These are phyloP conservation scores for Camponotus pennsylvanicus DNA, from an alignment of 1,140 invertebrate species.

Conservation along the genomic window DNA sequence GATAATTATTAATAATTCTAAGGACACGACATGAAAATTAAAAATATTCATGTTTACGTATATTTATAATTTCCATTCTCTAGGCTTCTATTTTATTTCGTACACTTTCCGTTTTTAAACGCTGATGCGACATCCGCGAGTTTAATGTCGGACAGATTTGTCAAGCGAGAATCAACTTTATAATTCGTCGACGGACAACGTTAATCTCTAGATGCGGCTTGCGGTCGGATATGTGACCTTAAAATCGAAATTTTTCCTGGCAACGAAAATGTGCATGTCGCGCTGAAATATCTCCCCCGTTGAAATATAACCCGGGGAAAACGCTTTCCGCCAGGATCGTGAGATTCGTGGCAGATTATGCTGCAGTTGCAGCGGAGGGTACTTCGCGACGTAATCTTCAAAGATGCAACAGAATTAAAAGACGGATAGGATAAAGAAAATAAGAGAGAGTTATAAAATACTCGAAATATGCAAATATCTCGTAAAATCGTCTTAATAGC, in stretches of 20 bases:
- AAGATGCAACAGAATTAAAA: conserved; percentile 26
- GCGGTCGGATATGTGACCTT: conserved; percentile 11
- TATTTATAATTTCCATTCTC: not conserved
- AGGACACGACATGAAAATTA: too few species aligned
- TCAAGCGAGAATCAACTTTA: not conserved
- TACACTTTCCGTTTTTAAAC: not conserved
- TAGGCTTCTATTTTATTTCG: not conserved
- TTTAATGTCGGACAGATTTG: conserved; percentile 24
- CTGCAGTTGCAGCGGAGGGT: not conserved
- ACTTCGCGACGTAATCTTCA: conserved; percentile 39
- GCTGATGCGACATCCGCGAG: not conserved
- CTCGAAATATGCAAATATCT: not conserved
- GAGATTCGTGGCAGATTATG: conserved; percentile 45
- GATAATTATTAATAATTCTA: too few species aligned
- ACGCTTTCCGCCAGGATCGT: conserved; percentile 25
- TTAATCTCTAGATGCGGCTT: conserved; percentile 55
- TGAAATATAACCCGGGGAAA: conserved; percentile 39
- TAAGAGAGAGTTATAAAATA: conserved; percentile 1
- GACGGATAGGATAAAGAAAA: not conserved
- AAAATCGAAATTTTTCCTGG: conserved; percentile 65
- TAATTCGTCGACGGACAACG: conserved; percentile 35
- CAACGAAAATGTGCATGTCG: conserved; percentile 25
- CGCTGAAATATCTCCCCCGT: conserved; percentile 36
- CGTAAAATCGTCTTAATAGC: not conserved
- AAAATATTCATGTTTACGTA: not conserved